These are phyloP conservation scores for Hydrolagus colliei DNA, from an alignment of 2,797 vertebrate genomes.

Conservation along the genomic window DNA sequence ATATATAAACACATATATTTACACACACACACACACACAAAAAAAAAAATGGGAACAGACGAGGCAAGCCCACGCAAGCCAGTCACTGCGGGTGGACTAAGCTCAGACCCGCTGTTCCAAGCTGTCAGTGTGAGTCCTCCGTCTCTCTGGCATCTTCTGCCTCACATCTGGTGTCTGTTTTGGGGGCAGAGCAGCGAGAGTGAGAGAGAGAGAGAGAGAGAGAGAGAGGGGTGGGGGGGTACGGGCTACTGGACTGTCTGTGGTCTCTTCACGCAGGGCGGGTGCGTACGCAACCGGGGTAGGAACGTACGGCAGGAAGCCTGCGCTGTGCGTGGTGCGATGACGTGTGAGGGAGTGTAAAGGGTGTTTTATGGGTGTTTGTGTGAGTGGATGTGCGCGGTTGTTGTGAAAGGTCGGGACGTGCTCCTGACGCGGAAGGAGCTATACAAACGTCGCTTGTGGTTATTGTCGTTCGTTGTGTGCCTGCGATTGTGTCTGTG, in stretches of 20 bases:
- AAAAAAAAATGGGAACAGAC: neutral
- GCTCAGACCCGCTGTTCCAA: slow-evolving; percentile 47
- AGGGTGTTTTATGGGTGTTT: no score
- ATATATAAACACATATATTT: neutral
- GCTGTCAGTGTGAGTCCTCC: slow-evolving; percentile 26
- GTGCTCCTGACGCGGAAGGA: no score
- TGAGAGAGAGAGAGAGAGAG: no score
- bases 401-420: no score
- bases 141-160: slow-evolving; percentile 56
- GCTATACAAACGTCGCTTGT: no score
- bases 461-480: no score
- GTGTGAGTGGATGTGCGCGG: no score
- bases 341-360: no score
- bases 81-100: slow-evolving; percentile 46
- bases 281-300: neutral
- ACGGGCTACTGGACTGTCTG: neutral
- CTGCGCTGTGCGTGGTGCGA: no score
- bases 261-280: no score
- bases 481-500: no score
- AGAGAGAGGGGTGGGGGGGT: neutral
- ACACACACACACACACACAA: no score
- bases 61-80: neutral
- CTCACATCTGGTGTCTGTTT: slow-evolving; percentile 73
- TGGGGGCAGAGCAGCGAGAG: slow-evolving; percentile 12
- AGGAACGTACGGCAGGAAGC: neutral